Conservation (phyloP, 2,888 invertebrate genomes). For the Dryocosmus kuriphilus region DNA sequence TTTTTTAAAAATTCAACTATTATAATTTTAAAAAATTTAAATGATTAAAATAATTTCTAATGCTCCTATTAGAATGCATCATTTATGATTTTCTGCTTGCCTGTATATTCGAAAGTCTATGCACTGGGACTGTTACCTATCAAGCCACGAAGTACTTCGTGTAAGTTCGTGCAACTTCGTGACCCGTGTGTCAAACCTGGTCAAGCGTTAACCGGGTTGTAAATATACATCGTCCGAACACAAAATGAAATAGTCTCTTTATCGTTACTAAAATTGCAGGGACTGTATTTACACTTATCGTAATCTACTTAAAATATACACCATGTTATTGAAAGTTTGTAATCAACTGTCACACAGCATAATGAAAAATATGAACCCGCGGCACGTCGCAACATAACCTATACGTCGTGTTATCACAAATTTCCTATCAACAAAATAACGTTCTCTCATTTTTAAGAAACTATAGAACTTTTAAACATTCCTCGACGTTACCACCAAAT, state of each 20-base stretch:
- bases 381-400: conserved; percentile 2
- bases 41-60: too few relatives aligned
- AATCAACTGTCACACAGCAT: background rate
- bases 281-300: background rate
- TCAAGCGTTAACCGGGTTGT: background rate
- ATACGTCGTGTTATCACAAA: background rate
- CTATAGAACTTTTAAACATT: background rate
- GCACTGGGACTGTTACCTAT: too few relatives aligned
- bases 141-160: too few relatives aligned
- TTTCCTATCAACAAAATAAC: conserved; percentile 1
- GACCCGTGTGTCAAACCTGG: too few relatives aligned
- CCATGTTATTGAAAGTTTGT: conserved; percentile 26
- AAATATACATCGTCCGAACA: background rate
- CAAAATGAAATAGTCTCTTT: background rate
- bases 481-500: conserved; percentile 58
- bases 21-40: too few relatives aligned
- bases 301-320: background rate
- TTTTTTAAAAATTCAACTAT: too few relatives aligned
- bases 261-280: background rate
- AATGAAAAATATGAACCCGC: background rate
- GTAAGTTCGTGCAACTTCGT: too few relatives aligned
- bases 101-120: too few relatives aligned
- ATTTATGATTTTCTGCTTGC: too few relatives aligned
- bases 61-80: too few relatives aligned
- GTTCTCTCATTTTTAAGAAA: background rate